Evolutionary conservation across 2,797 vertebrate genomes (phyloP).

Genomic region (Chloroceryle amazona): DNA sequence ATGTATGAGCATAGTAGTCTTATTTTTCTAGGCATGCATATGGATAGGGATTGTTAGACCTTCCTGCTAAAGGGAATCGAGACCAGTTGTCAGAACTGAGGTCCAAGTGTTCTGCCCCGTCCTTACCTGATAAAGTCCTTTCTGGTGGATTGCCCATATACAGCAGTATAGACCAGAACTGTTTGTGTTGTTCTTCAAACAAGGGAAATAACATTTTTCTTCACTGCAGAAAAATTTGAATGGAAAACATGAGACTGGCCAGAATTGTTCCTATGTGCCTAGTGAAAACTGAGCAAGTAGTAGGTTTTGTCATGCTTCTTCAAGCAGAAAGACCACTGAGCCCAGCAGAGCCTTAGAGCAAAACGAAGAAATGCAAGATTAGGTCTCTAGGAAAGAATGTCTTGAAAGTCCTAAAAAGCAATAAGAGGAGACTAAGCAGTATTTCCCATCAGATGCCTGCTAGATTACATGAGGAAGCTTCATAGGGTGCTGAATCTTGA

Average conservation of each 20-base stretch:
- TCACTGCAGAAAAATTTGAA: neutral
- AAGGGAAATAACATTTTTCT: neutral
- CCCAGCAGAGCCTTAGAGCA: neutral
- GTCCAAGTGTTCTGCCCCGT: neutral
- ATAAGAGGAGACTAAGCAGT: neutral
- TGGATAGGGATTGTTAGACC: neutral
- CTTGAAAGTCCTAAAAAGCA: neutral
- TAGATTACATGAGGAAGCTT: neutral
- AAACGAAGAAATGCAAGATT: neutral
- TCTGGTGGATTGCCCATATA: neutral
- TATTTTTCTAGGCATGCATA: neutral
- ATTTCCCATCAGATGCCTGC: neutral
- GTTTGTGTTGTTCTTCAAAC: neutral
- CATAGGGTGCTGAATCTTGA: neutral
- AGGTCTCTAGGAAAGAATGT: neutral
- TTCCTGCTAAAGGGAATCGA: neutral
- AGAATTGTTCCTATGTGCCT: neutral
- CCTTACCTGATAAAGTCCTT: neutral
- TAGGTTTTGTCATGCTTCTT: neutral
- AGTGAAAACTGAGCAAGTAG: neutral
- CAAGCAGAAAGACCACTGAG: neutral
- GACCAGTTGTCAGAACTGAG: neutral
- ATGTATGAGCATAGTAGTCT: fast-evolving
- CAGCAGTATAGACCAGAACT: neutral
- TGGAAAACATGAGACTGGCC: neutral